phyloP scores from a whole-genome alignment of 2,888 invertebrate species.

The Parnassius apollo region DNA sequence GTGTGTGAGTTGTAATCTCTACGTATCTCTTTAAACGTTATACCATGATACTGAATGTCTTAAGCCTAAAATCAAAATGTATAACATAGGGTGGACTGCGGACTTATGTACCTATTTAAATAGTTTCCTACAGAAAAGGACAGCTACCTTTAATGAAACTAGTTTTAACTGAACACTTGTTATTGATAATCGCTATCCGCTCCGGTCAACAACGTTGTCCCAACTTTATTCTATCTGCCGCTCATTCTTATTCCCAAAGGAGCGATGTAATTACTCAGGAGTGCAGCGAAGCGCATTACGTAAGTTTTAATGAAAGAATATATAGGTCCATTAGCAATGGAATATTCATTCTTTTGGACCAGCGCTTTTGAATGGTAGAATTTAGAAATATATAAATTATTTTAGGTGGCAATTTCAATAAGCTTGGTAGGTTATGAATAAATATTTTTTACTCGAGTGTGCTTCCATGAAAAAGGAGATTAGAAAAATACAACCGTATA shows the following conservation, averaged over 20 bases:
- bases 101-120: no score
- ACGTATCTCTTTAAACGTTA: no score
- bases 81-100: no score
- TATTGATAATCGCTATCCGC: not conserved
- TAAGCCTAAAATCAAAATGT: no score
- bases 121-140: no score
- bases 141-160: not conserved
- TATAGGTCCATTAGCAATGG: conserved; percentile 36
- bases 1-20: no score
- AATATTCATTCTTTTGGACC: conserved; percentile 36
- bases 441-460: not conserved
- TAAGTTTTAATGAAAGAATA: conserved; percentile 36
- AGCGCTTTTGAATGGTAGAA: conserved; percentile 9
- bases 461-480: no score
- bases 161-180: not conserved
- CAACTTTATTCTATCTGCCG: conserved; percentile 12
- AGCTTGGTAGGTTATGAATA: not conserved
- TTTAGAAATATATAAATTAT: conserved; percentile 8
- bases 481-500: no score
- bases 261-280: conserved; percentile 38
- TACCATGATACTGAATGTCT: no score
- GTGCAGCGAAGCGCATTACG: conserved; percentile 35
- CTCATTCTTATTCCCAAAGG: conserved; percentile 38
- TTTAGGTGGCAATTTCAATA: not conserved
- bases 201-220: conserved; percentile 5